Percentiles rank a stretch among this genome's conserved stretches.
These are phyloP conservation scores for Lateolabrax maculatus DNA, from an alignment of 2,797 vertebrate species.

Conservation along the genomic window DNA sequence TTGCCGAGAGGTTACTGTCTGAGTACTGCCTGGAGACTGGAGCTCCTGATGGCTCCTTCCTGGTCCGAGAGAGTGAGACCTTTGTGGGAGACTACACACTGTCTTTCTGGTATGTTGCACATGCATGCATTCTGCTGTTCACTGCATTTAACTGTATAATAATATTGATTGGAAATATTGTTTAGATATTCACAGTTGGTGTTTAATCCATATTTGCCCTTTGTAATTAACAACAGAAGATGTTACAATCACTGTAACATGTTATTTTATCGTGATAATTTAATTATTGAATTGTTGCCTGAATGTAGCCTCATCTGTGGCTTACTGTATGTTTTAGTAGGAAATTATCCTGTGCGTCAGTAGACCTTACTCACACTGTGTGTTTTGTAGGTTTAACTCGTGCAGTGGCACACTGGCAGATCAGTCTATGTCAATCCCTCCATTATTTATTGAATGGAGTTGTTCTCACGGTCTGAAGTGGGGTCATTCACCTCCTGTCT, in stretches of 20 bases:
- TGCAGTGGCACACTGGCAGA: constrained; percentile 15
- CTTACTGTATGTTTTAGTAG: neutral
- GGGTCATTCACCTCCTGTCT: constrained; percentile 14
- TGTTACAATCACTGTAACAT: neutral
- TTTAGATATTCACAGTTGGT: neutral
- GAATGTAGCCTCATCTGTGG: neutral
- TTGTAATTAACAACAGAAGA: neutral
- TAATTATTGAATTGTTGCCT: neutral
- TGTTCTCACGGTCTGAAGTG: constrained; percentile 40
- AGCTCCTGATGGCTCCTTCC: constrained; percentile 95
- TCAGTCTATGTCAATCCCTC: constrained; percentile 37
- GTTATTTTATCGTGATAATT: neutral
- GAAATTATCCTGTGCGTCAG: neutral
- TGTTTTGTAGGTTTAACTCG: neutral
- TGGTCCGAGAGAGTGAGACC: constrained; percentile 98
- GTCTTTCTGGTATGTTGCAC: constrained; percentile 93
- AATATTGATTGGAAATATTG: neutral
- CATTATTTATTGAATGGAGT: constrained; percentile 22
- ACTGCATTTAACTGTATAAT: neutral
- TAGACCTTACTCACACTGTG: neutral
- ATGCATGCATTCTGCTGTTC: neutral
- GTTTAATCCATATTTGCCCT: neutral
- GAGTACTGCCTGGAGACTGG: constrained; percentile 98
- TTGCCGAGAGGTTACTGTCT: constrained; percentile 93
- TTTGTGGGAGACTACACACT: constrained; percentile 98